Base-by-base conservation (phyloP, 2,888 invertebrate species). In the Clistopyga incitator region DNA sequence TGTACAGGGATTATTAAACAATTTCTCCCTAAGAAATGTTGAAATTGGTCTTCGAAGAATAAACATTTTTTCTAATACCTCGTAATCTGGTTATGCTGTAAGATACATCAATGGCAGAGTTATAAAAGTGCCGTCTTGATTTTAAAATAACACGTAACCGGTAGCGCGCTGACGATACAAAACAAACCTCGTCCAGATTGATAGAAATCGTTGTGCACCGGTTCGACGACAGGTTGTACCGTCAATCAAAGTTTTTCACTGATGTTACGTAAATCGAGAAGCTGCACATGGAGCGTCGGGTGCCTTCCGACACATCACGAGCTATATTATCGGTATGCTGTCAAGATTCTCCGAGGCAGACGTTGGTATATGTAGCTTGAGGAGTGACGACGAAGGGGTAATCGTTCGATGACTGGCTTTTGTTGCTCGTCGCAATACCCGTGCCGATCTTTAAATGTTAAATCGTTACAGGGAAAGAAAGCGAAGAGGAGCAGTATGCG, bases 401-500 rank as follows among this genome's bases (percentile, higher is more conserved):
- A 74, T 81, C 75, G 81, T 74, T 81, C 81, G 42, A 50, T 72
- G 18, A 29, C 52, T 42, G 61, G 52, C 68, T 67, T 72, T 67
- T 77, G 71, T 77, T 76, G 38, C 65, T 65, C 45, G 18, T 38
- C 70, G 75, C 65, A 67, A 76, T 71, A 67, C 56, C 56, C 56
- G 54, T 29, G 6, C 15, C 20, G 83, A 83, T 80, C 76, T 80
- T 80, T 77, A 83, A 83, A 83, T 80, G 83, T 83, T 77, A 77
- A 79, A 77, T 80, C 77, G 20, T 77, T 52, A 67, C 72, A 75
- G 54, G 47, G 54, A 70, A 78, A 45, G 61, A 82, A 74, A 65
- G 72, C 54, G 50, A 56, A 64, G 71, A 68, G 47, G 38, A 38
- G 67, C 50, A 45, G 65, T 38, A 67, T 15, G 20, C 50, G 47